phyloP scores from a whole-genome alignment of 2,888 invertebrate genomes.

The Uloborus plumipes region DNA sequence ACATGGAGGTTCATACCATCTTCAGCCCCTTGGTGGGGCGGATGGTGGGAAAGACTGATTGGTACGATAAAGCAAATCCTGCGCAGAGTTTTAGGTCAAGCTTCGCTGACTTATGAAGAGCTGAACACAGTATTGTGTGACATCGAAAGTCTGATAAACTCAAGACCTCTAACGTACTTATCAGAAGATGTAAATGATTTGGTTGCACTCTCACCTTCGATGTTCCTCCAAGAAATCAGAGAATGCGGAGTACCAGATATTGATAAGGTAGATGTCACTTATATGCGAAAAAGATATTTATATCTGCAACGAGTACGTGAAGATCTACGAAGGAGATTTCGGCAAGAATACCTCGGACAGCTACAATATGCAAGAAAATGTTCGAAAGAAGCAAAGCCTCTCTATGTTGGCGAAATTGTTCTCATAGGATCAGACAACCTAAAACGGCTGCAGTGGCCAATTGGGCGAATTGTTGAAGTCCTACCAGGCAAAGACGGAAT shows the following conservation, averaged over 20 bases:
- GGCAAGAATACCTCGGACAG: background rate
- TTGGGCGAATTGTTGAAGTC: too few species aligned
- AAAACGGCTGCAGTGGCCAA: too few species aligned
- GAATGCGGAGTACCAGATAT: background rate
- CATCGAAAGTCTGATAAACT: conserved; percentile 9
- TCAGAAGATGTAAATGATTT: background rate
- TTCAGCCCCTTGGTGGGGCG: conserved; percentile 1
- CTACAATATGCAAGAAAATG: background rate
- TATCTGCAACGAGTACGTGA: background rate
- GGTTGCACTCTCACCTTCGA: background rate
- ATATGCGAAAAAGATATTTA: background rate
- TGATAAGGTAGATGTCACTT: background rate
- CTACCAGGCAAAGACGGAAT: too few species aligned
- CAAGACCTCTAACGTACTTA: conserved; percentile 1
- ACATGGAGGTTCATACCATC: background rate
- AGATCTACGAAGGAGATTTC: background rate
- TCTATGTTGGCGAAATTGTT: too few species aligned
- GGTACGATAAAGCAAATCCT: background rate
- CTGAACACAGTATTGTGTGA: conserved; percentile 8
- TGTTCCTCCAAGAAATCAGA: conserved; percentile 1
- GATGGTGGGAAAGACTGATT: background rate
- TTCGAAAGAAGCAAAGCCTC: too few species aligned
- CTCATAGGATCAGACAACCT: too few species aligned
- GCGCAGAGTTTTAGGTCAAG: background rate
- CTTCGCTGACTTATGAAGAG: conserved; percentile 11